Conservation (phyloP, 2,113 vertebrate genomes). For the Fregata magnificens region DNA sequence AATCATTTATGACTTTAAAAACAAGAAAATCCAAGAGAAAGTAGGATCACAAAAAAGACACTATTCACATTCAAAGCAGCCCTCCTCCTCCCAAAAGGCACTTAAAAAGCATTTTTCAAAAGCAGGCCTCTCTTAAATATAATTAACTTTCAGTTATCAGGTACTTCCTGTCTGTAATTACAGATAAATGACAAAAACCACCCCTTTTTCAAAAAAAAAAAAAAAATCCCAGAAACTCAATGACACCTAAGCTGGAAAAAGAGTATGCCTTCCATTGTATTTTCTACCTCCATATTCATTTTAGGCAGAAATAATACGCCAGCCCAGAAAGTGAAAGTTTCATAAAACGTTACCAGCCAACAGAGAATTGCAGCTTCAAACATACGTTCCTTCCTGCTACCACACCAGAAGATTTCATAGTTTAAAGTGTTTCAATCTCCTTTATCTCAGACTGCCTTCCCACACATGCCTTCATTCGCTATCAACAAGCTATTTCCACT, state of each 20-base stretch:
- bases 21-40: neutral
- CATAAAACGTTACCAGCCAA: neutral
- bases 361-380: neutral
- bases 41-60: neutral
- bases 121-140: neutral
- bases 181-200: neutral
- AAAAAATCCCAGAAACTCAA: neutral
- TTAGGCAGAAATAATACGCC: neutral
- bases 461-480: neutral
- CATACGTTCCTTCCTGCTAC: neutral
- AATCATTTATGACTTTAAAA: neutral
- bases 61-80: neutral
- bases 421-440: neutral
- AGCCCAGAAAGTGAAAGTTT: neutral
- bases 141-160: neutral
- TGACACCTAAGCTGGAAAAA: neutral
- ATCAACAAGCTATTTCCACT: neutral
- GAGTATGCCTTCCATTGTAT: neutral
- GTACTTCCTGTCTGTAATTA: neutral
- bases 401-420: neutral
- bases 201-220: neutral
- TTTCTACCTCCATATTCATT: neutral
- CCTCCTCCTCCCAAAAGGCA: neutral
- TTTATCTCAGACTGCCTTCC: neutral
- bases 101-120: neutral